phyloP scores from a whole-genome alignment of 2,113 vertebrate genomes.

The Menura novaehollandiae region DNA sequence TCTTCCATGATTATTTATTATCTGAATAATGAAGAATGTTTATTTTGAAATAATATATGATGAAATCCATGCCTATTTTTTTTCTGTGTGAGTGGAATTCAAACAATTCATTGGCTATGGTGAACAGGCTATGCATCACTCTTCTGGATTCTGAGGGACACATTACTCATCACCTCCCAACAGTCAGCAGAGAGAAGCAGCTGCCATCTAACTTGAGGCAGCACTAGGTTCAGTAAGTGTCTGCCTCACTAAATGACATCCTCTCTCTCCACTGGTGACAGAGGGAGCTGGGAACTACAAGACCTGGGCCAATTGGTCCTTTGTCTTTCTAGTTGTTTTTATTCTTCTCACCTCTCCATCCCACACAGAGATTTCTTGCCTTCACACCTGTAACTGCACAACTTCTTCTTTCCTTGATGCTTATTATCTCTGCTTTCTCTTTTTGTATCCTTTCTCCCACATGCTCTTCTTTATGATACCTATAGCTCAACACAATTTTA shows the following conservation, averaged over 20 bases:
- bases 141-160: not conserved
- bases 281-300: not conserved
- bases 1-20: not conserved
- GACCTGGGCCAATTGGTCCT: not conserved
- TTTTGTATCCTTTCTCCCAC: not conserved
- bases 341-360: not conserved
- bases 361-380: not conserved
- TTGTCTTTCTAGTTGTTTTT: not conserved
- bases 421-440: not conserved
- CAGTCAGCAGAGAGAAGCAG: not conserved
- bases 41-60: not conserved
- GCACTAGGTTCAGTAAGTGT: not conserved
- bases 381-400: not conserved
- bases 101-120: not conserved
- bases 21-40: not conserved
- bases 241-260: not conserved
- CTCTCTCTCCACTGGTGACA: fast-evolving
- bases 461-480: not conserved
- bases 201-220: not conserved
- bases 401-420: not conserved
- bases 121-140: not conserved
- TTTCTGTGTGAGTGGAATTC: not conserved
- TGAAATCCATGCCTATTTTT: not conserved
- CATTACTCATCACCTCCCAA: not conserved
- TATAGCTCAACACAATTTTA: not conserved